phyloP scores from a whole-genome alignment of 2,113 vertebrate genomes.

The Pavo muticus region DNA sequence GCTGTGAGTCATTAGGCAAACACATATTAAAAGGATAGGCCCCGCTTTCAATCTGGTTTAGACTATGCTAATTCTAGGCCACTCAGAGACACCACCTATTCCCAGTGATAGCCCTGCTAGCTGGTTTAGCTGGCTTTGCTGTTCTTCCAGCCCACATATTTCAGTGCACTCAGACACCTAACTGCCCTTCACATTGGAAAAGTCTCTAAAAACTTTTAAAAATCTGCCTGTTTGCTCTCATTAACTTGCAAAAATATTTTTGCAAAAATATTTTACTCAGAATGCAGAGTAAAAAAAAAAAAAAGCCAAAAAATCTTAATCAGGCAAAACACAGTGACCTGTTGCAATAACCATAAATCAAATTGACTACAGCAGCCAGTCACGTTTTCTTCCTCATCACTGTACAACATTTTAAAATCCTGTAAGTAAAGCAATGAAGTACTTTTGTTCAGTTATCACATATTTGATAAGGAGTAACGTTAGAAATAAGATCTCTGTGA shows the following conservation, averaged over 20 bases:
- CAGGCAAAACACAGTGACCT: neutral
- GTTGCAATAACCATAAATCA: neutral
- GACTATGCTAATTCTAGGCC: slow-evolving; percentile 46
- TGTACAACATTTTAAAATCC: neutral
- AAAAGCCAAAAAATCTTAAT: neutral
- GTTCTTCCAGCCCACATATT: slow-evolving; percentile 41
- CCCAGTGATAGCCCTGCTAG: slow-evolving; percentile 27
- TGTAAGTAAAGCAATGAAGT: neutral
- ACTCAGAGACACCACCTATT: slow-evolving; percentile 37
- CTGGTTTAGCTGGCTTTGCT: slow-evolving; percentile 62
- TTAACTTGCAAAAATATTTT: neutral
- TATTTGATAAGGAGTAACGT: neutral
- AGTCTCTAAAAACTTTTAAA: neutral
- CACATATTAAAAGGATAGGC: slow-evolving; percentile 55
- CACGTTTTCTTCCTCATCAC: neutral
- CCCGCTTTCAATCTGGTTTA: slow-evolving; percentile 46
- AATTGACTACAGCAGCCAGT: neutral
- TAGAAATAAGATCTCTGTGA: neutral
- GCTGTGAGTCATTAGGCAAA: slow-evolving; percentile 56
- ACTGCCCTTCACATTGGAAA: slow-evolving; percentile 1
- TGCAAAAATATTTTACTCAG: neutral
- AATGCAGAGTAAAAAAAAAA: neutral
- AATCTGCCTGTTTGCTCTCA: neutral
- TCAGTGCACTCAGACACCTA: neutral
- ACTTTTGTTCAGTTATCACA: neutral